Percentiles rank a stretch among this genome's conserved stretches.
phyloP scores from a whole-genome alignment of 2,888 invertebrate genomes.

The Parnassius glacialis region DNA sequence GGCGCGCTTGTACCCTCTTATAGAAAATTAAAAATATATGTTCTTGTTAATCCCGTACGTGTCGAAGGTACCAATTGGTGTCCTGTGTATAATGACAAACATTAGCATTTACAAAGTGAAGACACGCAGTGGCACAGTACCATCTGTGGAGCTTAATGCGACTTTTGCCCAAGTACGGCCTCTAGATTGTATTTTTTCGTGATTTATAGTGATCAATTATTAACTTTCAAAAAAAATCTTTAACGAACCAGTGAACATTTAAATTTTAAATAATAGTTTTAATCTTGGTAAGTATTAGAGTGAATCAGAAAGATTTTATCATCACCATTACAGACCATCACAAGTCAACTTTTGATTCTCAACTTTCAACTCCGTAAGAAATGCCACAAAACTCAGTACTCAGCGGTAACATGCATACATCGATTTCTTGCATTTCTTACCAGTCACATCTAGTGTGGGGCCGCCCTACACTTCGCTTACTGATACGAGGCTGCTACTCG shows the following conservation, averaged over 20 bases:
- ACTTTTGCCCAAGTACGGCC: slow-evolving; percentile 53
- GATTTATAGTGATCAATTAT: slow-evolving; percentile 42
- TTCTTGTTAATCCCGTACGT: slow-evolving; percentile 37
- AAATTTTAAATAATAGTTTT: no score
- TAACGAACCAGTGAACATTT: slow-evolving; percentile 11
- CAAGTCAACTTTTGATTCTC: no score
- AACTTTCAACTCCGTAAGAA: no score
- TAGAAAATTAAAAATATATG: slow-evolving; percentile 32
- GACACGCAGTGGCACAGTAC: slow-evolving; percentile 42
- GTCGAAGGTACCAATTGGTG: slow-evolving; percentile 56
- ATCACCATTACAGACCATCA: no score
- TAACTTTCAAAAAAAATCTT: slow-evolving; percentile 10
- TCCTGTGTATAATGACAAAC: slow-evolving; percentile 55
- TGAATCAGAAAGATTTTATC: no score
- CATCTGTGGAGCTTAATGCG: slow-evolving; percentile 59
- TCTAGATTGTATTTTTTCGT: slow-evolving; percentile 45
- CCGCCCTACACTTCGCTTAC: no score
- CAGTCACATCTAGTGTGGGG: no score
- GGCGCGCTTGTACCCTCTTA: slow-evolving; percentile 22
- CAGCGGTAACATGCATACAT: no score
- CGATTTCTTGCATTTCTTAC: no score
- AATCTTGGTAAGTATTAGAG: no score
- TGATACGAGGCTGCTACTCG: no score
- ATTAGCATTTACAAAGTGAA: slow-evolving; percentile 53
- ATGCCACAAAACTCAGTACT: no score